Evolutionary conservation across 2,797 vertebrate species (phyloP).

Genomic region (Steatocranus sp.): DNA sequence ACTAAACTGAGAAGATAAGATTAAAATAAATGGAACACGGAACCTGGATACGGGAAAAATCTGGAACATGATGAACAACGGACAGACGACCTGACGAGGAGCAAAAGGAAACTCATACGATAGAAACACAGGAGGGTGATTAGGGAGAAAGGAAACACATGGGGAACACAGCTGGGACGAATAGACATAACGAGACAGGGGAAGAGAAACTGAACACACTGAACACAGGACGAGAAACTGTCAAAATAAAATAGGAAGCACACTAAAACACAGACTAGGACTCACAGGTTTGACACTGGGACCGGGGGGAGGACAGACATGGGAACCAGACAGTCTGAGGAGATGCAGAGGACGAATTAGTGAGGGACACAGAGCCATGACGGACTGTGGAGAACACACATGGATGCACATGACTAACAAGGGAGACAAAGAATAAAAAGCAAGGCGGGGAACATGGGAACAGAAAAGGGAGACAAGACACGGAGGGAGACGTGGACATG

Average conservation of each 20-base stretch:
- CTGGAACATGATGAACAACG: background rate
- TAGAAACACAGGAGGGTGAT: background rate
- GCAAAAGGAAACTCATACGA: background rate
- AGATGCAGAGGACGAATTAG: background rate
- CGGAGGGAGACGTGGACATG: background rate
- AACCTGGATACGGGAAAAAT: background rate
- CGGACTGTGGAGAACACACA: background rate
- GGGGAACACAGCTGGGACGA: fast-evolving
- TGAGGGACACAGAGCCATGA: background rate
- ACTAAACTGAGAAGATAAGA: background rate
- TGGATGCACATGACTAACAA: background rate
- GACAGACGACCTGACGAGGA: fast-evolving
- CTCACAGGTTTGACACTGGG: background rate
- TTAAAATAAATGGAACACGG: background rate
- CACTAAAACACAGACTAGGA: background rate
- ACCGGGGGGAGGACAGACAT: background rate
- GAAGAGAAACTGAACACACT: background rate
- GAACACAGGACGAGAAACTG: background rate
- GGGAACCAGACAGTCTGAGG: background rate
- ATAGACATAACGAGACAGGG: background rate
- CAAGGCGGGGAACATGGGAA: background rate
- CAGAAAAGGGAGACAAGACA: background rate
- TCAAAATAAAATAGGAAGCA: background rate
- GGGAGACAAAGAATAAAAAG: background rate
- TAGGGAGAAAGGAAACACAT: background rate